Conservation (phyloP, 2,888 invertebrate genomes). For the Oligia strigilis region DNA sequence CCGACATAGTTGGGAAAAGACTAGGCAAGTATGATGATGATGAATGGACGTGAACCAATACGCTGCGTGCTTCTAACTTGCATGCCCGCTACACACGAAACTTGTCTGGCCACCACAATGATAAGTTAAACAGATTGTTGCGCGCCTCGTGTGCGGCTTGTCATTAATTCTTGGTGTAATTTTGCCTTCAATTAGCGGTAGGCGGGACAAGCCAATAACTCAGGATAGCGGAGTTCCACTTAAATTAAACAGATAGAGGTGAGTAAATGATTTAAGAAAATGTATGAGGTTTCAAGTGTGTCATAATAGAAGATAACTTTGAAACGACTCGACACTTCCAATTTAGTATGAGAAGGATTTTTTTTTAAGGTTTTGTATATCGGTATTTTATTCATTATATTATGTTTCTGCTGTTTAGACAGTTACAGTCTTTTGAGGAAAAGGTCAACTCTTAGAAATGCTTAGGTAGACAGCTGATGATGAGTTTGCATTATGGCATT, state of each 20-base stretch:
- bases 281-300: not conserved
- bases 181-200: conserved; percentile 68
- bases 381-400: not conserved
- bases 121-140: conserved; percentile 71
- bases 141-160: conserved; percentile 53
- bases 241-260: conserved; percentile 29
- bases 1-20: not conserved
- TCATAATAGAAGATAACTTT: not conserved
- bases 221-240: conserved; percentile 27
- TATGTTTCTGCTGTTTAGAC: not conserved
- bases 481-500: not conserved
- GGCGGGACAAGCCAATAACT: conserved; percentile 54
- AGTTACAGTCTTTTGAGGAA: not conserved
- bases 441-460: too few relatives aligned
- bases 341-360: not conserved
- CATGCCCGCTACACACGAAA: conserved; percentile 28
- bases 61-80: conserved; percentile 25
- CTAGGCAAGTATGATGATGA: not conserved
- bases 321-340: not conserved
- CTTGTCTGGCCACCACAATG: conserved; percentile 60
- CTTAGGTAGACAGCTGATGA: too few relatives aligned
- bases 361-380: not conserved
- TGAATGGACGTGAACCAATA: not conserved
- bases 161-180: conserved; percentile 69
- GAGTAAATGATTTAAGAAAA: conserved; percentile 32